Percentiles rank a stretch among this genome's conserved stretches.
These are phyloP conservation scores for Scophthalmus maximus DNA, from an alignment of 2,113 vertebrate genomes.

Conservation along the genomic window DNA sequence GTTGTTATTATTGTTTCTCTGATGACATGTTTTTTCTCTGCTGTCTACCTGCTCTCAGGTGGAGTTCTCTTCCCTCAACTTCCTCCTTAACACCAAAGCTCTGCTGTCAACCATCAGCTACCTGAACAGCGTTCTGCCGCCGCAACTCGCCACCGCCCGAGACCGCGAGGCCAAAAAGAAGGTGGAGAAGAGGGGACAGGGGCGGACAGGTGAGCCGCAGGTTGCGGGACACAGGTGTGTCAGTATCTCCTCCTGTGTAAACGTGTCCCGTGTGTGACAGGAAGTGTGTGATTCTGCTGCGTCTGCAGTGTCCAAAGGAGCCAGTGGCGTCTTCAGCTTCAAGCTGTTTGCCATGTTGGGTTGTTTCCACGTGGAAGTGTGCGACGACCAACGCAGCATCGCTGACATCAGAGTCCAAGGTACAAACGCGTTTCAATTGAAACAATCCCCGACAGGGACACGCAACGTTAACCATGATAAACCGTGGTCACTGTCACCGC, in stretches of 20 bases:
- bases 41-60: constrained; percentile 80
- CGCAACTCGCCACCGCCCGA: constrained; percentile 30
- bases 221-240: background rate
- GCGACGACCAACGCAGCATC: constrained; percentile 88
- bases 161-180: constrained; percentile 63
- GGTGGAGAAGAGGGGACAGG: constrained; percentile 57
- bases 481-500: background rate
- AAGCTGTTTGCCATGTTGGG: constrained; percentile 91
- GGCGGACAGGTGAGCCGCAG: constrained; percentile 85
- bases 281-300: background rate
- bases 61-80: constrained; percentile 91
- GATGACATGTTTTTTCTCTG: background rate
- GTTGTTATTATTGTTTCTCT: background rate
- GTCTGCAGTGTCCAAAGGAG: constrained; percentile 71
- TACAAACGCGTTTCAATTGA: background rate
- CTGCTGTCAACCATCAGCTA: constrained; percentile 91
- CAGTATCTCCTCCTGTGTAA: background rate
- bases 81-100: constrained; percentile 92
- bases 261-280: background rate
- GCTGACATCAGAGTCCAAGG: constrained; percentile 96
- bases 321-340: constrained; percentile 85
- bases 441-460: too few species aligned
- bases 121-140: constrained; percentile 82
- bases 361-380: constrained; percentile 89
- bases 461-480: too few species aligned